Evolutionary conservation across 1,140 invertebrate species (phyloP), one percentile per base, ranked within the genome.

Genomic region (Dufourea novaeangliae): DNA sequence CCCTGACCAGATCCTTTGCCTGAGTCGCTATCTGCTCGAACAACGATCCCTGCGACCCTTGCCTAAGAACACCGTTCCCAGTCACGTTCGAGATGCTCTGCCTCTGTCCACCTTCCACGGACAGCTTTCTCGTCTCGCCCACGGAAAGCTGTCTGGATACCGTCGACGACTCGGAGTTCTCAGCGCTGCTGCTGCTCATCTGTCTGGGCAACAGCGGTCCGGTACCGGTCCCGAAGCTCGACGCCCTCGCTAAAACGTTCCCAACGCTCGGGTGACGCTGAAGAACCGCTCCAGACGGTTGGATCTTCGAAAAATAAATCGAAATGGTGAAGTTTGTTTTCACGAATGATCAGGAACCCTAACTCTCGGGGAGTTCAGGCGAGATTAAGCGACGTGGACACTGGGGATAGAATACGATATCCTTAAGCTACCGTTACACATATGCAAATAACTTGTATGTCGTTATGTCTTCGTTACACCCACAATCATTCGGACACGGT

Each of bases 21-120:
- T 97, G 97, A 0, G 94, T 94, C 1, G 97, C 95, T 80, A 98
- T 96, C 83, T 97, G 96, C 90, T 98, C 97, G 69, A 98, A 94
- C 0, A 98, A 88, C 0, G 97, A 97, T 10, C 95, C 94, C 89
- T 97, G 96, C 1, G 96, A 97, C 1, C 95, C 94, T 87, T 97
- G 96, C 27, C 96, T 93, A 0, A 86, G 93, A 88, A 96, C 93
- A 25, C 93, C 93, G 63, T 92, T 93, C 20, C 88, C 86, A 27
- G 85, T 88, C 25, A 84, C 84, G 54, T 85, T 82, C 5, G 82
- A 41, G 74, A 88, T 86, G 32, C 85, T 83, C 68, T 91, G 92
- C n/a, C 89, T 87, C 41, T 91, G 90, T 29, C 77, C 75, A 29
- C 56, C 66, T 8, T 80, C 74, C 3, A 54, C 73, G 32, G 68